Evolutionary conservation across 2,797 vertebrate species (phyloP).

Genomic region (Tamandua tetradactyla): DNA sequence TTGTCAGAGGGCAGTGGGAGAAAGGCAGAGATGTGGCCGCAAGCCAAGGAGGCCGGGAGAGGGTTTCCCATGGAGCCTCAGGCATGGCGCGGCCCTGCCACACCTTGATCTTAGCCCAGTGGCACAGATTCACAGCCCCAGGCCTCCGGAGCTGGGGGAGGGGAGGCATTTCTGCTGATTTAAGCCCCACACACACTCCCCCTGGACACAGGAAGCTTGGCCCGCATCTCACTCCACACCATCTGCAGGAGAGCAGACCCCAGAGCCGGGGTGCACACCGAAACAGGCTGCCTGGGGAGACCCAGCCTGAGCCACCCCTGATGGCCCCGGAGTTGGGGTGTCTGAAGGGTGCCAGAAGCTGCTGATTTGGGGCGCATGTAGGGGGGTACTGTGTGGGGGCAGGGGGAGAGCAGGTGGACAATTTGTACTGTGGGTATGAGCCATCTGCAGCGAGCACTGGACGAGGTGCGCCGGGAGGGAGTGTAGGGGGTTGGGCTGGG

Average conservation of each 20-base stretch:
- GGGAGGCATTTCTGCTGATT: no score
- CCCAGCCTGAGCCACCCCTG: neutral
- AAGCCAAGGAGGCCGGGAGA: accelerated
- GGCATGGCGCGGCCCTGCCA: accelerated
- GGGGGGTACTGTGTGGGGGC: accelerated
- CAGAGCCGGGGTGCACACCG: accelerated
- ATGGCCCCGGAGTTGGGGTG: neutral
- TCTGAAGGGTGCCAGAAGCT: neutral
- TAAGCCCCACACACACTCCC: no score
- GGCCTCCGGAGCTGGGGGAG: neutral
- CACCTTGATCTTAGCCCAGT: neutral
- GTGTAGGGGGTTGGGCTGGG: neutral
- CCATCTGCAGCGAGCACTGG: neutral
- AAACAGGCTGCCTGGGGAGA: neutral
- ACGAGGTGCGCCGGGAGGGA: accelerated
- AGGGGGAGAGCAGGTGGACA: no score
- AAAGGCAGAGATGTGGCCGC: accelerated
- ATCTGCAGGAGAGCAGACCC: neutral
- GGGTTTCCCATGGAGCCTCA: accelerated
- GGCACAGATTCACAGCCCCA: neutral
- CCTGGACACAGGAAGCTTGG: no score
- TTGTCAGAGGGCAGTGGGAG: no score
- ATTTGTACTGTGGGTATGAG: accelerated
- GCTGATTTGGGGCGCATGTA: neutral
- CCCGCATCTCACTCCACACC: accelerated